Base-by-base conservation (phyloP, 2,888 invertebrate genomes). In the Tillus elongatus region DNA sequence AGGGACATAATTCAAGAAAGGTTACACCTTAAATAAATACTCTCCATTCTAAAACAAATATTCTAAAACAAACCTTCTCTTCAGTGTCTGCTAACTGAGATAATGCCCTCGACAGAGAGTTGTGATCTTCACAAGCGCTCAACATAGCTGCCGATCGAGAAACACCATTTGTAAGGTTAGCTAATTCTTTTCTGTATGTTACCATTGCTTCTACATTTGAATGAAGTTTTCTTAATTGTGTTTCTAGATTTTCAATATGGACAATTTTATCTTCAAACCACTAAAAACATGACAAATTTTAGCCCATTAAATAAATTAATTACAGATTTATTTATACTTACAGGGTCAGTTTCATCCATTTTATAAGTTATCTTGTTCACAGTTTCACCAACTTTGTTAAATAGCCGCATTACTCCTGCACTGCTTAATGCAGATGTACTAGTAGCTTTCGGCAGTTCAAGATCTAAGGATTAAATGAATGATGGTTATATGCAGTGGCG, bases 321-420 rank as follows among this genome's bases (percentile, higher is more conserved):
- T 2, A 32, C 3, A 3, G 15, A 3, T 11, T 2, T 4, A 32
- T 2, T 13, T 30, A 2, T 12, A 66, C 75, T 77, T 67, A 95
- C 93, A 53, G 92, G 86, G 70, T 98, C 98, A 42, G 85, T 88
- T 70, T 99, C 98, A 60, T 97, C 97, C 96, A 98, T 98, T 70
- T 89, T 91, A 66, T 90, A 95, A 0, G 96, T 91, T 54, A 98
- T 95, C 71, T 97, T 97, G 64, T 92, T 93, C 42, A 98, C 91
- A 4, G 93, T 93, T 67, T 96, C 95, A 13, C 95, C 95, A 36
- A 97, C 86, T 74, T 88, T 90, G 64, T 88, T 93, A 63, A 98
- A 91, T 9, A 98, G 73, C 41, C 95, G 77, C 72, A 93, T 78
- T 14, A 98, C 87, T 2, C 95, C 93, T 13, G 95, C 96, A 32